Evolutionary conservation across 2,888 invertebrate genomes (phyloP).

Genomic region (Melipona bicolor): DNA sequence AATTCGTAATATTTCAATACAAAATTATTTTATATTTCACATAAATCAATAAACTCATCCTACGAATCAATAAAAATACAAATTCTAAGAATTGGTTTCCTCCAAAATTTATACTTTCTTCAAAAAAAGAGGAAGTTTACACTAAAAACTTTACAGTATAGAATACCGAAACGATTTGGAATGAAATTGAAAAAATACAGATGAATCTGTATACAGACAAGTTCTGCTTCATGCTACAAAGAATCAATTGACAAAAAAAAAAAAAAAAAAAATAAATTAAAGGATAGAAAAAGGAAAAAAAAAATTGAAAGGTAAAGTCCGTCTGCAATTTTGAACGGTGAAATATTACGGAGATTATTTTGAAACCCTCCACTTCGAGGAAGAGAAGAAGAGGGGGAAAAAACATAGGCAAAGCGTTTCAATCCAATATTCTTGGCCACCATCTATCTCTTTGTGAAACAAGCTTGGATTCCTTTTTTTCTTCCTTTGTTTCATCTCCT

Average conservation of each 20-base stretch:
- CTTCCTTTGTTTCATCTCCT: not conserved
- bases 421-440: constrained; percentile 5
- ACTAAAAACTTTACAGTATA: not conserved
- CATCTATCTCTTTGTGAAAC: constrained; percentile 24
- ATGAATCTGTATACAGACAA: no score
- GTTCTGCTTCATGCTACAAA: not conserved
- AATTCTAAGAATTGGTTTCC: not conserved
- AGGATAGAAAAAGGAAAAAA: not conserved
- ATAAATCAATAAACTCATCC: not conserved
- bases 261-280: not conserved
- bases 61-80: not conserved
- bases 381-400: not conserved
- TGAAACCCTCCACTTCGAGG: not conserved
- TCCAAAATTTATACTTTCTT: not conserved
- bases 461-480: not conserved
- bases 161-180: not conserved
- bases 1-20: not conserved
- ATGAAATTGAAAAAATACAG: not conserved
- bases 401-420: not conserved
- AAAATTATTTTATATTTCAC: not conserved
- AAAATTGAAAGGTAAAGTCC: not conserved
- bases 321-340: not conserved
- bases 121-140: no score
- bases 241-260: not conserved
- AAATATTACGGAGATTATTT: not conserved